Base-by-base conservation (phyloP, 2,888 invertebrate species). In the Athalia rosae region DNA sequence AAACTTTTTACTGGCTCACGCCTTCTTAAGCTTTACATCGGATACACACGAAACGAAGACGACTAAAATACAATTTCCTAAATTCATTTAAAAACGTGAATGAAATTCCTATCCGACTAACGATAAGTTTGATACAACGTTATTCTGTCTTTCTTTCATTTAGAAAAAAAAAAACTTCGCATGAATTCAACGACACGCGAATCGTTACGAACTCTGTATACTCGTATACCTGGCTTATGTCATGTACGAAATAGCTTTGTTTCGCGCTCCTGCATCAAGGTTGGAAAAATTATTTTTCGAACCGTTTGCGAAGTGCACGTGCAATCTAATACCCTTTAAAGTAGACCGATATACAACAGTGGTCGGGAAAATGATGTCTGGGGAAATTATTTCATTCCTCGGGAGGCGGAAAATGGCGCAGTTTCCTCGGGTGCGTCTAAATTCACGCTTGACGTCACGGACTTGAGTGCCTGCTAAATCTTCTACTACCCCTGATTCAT, bases 361-460 rank as follows among this genome's bases (percentile, higher is more conserved):
- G 28, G 15, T 9, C 67, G 41, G 41, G 53, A 67, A 67, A 67
- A 67, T 67, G 28, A 50, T 67, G 50, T 11, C 53, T 53, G 3
- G 41, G 67, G 67, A 53, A 67, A 67, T 67, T 7, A 67, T 67
- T 50, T 41, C 67, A 67, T 50, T 28, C 45, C 67, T 13, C 28
- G n/a, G 41, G 64, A 67, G 50, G 28, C 28, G 28, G 28, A 28
- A 28, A 15, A 50, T 53, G 5, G 53, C 53, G 9, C 64, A 47
- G 47, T 64, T 47, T 64, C 13, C 64, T 47, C 47, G 47, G 47
- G 64, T 64, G 28, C 28, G 28, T 28, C 28, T 47, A 13, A 64
- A 64, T 64, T 64, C 64, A 64, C 64, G 45, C 64, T 47, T 47
- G 47, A 47, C 45, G 64, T 45, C 7, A 13, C 47, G 64, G 45